Evolutionary conservation across 2,113 vertebrate genomes (phyloP).

Genomic region (Ophiodon elongatus): DNA sequence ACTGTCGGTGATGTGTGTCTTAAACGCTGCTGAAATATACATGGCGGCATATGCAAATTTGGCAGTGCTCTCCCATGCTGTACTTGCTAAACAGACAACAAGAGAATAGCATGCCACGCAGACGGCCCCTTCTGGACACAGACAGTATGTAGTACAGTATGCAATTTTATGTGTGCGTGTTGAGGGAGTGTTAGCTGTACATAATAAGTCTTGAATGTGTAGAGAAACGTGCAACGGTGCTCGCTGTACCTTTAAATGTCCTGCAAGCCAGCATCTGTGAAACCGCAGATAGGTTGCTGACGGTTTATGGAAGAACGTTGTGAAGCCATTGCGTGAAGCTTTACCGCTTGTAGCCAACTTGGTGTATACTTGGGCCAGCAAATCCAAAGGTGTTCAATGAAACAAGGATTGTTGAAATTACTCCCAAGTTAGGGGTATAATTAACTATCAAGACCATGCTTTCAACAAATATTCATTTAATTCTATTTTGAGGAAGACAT

Average conservation of each 20-base stretch:
- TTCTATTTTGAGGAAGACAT: neutral
- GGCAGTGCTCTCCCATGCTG: slow-evolving; percentile 83
- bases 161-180: slow-evolving; percentile 35
- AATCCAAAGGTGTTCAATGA: neutral
- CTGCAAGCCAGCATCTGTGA: slow-evolving; percentile 19
- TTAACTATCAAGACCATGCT: neutral
- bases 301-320: neutral
- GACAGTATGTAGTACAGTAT: slow-evolving; percentile 54
- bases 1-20: slow-evolving; percentile 90
- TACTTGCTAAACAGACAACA: slow-evolving; percentile 87
- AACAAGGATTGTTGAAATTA: neutral
- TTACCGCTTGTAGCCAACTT: neutral
- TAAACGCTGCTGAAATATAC: slow-evolving; percentile 97
- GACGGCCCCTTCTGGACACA: slow-evolving; percentile 65
- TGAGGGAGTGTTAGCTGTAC: slow-evolving; percentile 24
- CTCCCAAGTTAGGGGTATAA: neutral
- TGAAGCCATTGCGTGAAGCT: neutral
- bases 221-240: slow-evolving; percentile 16
- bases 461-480: neutral
- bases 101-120: slow-evolving; percentile 62
- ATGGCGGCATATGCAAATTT: slow-evolving; percentile 96
- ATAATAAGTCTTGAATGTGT: slow-evolving; percentile 23
- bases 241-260: slow-evolving; percentile 25
- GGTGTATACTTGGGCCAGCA: neutral
- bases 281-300: neutral